Percentiles rank a stretch among this genome's conserved stretches.
These are phyloP conservation scores for Haliclona indistincta DNA, from an alignment of 37 sponge, comb jelly and placozoan species.

Conservation along the genomic window DNA sequence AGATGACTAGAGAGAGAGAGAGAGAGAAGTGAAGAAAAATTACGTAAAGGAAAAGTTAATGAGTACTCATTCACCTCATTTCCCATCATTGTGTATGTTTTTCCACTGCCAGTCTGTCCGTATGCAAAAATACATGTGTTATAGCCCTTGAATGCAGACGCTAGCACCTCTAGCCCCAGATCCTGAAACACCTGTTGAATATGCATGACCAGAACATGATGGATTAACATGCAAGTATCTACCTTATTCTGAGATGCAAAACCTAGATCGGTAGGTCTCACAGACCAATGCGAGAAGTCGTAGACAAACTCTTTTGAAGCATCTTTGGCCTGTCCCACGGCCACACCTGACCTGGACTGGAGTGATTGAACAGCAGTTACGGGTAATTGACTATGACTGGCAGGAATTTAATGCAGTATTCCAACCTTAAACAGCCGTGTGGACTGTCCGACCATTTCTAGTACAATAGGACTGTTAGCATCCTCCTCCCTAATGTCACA, in stretches of 20 bases:
- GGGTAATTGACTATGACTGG: neutral
- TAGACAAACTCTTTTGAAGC: conserved; percentile 67
- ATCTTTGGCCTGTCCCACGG: conserved; percentile 44
- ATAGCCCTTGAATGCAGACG: conserved; percentile 81
- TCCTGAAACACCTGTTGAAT: conserved; percentile 62
- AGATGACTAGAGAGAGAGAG: conserved; percentile 21
- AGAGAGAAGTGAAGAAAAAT: neutral
- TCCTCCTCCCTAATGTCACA: conserved; percentile 53
- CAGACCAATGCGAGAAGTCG: conserved; percentile 91
- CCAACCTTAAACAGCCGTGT: conserved; percentile 34
- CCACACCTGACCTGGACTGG: conserved; percentile 24
- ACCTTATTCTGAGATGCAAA: conserved; percentile 70
- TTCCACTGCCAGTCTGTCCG: conserved; percentile 92
- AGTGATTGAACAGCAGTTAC: neutral
- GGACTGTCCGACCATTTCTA: conserved; percentile 39
- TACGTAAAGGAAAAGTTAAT: neutral
- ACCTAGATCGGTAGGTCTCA: conserved; percentile 19
- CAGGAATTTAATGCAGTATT: neutral
- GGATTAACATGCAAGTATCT: no score
- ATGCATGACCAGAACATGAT: neutral
- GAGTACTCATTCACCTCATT: conserved; percentile 25
- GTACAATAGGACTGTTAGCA: conserved; percentile 15
- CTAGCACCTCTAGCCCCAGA: conserved; percentile 69
- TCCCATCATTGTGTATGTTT: conserved; percentile 94
- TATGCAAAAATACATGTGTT: conserved; percentile 92